Evolutionary conservation across 2,797 vertebrate species (phyloP), one percentile per base, ranked within the genome.

Genomic region (Cuculus canorus): DNA sequence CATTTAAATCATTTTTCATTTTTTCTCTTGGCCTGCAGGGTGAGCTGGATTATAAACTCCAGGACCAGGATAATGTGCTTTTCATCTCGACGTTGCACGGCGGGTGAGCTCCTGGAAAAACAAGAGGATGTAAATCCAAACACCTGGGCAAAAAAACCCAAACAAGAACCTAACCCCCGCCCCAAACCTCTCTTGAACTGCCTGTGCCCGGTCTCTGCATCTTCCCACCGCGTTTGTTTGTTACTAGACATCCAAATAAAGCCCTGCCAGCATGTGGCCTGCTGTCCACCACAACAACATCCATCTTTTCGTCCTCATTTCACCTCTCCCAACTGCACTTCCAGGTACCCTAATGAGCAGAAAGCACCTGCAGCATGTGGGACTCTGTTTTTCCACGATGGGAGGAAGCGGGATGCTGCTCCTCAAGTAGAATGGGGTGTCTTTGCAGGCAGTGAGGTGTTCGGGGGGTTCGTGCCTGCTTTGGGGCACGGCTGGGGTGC

Each of bases 21-120:
- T 61, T 91, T 83, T 89, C 72, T 91, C 95, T 95, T 86, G 86
- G 70, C 92, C 92, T 97, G 84, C 97, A 99, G 99, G 99, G 99
- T 37, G 98, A 99, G 96, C 97, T 99, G 98, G 99, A 99, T 93
- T 99, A 99, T 94, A 97, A 98, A 94, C 98, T 99, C 54, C 98
- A 99, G 96, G 98, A 99, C 97, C 98, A 98, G 95, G 99, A 99
- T 98, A 99, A 98, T 27, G 76, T 99, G 48, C 98, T 99, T 96
- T 99, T 99, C 98, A 99, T 99, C 97, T 99, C 99, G 5, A 99
- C 99, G 8, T 98, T 99, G 90, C 99, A 99, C 2, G 99, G 99
- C 22, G 99, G 99, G 94, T 99, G 98, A 98, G 94, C 87, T 88
- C 92, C 85, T 92, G 92, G 33, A 77, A 82, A 88, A 76, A 88